These are phyloP conservation scores for Astropecten irregularis DNA, from an alignment of 53 echinoderm and acorn worm genomes.

Conservation along the genomic window DNA sequence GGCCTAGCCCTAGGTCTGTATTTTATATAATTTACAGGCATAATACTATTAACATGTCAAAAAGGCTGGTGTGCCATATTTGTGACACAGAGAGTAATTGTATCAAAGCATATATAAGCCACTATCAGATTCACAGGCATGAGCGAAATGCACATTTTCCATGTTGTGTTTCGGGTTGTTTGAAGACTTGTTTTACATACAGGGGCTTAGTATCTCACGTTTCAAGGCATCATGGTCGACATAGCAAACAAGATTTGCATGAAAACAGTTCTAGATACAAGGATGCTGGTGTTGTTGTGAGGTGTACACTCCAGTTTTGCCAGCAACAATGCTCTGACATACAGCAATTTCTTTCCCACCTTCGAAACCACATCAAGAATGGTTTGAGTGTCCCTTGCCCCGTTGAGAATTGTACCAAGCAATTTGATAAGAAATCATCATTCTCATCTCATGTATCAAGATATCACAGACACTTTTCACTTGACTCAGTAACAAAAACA, in stretches of 20 bases:
- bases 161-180: conserved; percentile 5
- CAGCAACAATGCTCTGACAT: conserved; percentile 37
- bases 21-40: no score
- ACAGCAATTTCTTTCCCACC: conserved; percentile 20
- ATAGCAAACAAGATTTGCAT: neutral
- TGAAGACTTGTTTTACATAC: conserved; percentile 13
- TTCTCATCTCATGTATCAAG: conserved; percentile 56
- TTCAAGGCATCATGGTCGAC: neutral
- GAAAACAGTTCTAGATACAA: neutral
- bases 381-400: conserved; percentile 39
- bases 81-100: conserved; percentile 9
- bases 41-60: neutral
- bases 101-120: conserved; percentile 12
- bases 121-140: conserved; percentile 34
- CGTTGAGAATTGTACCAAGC: conserved; percentile 29
- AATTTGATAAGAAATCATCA: conserved; percentile 33
- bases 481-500: neutral
- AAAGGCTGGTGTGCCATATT: conserved; percentile 6
- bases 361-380: conserved; percentile 45
- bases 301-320: conserved; percentile 35
- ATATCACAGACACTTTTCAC: conserved; percentile 21
- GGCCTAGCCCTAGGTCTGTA: no score
- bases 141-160: conserved; percentile 8
- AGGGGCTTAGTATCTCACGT: conserved; percentile 1
- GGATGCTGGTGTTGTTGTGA: conserved; percentile 18